These are phyloP conservation scores for Thalassophryne amazonica DNA, from an alignment of 2,797 vertebrate species.

Conservation along the genomic window DNA sequence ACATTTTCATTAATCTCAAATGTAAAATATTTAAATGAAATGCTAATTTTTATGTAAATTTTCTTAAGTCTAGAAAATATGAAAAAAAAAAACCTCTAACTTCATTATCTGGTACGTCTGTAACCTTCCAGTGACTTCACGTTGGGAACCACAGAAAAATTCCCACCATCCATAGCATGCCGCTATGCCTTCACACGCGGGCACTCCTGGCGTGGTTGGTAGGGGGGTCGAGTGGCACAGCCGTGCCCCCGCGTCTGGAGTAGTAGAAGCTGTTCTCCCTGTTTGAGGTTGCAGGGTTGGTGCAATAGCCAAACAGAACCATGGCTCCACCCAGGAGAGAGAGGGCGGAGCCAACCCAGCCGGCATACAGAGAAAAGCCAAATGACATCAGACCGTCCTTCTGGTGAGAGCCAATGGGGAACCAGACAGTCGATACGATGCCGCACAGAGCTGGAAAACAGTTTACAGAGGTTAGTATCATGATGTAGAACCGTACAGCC, in stretches of 20 bases:
- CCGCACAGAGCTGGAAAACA: conserved; percentile 83
- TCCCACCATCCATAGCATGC: neutral
- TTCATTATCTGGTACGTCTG: no score
- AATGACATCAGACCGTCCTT: conserved; percentile 91
- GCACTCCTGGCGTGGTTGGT: conserved; percentile 91
- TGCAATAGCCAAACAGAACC: conserved; percentile 83
- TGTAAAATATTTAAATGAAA: no score
- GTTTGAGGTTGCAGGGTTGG: conserved; percentile 58
- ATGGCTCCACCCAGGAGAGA: conserved; percentile 86
- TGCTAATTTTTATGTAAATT: no score
- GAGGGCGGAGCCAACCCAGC: conserved; percentile 89
- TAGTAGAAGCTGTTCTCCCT: conserved; percentile 92
- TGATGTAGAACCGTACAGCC: neutral
- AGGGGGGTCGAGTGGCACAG: conserved; percentile 66
- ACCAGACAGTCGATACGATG: conserved; percentile 90
- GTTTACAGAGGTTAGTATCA: no score
- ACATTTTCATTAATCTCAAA: no score
- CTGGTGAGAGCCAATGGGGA: conserved; percentile 85
- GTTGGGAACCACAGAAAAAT: no score
- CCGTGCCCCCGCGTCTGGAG: conserved; percentile 75
- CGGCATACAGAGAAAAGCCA: conserved; percentile 90
- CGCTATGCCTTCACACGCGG: conserved; percentile 81
- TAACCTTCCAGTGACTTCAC: no score
- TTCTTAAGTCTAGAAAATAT: no score
- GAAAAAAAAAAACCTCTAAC: no score